Evolutionary conservation across 2,797 vertebrate species (phyloP).

Genomic region (Sitta carolinensis): DNA sequence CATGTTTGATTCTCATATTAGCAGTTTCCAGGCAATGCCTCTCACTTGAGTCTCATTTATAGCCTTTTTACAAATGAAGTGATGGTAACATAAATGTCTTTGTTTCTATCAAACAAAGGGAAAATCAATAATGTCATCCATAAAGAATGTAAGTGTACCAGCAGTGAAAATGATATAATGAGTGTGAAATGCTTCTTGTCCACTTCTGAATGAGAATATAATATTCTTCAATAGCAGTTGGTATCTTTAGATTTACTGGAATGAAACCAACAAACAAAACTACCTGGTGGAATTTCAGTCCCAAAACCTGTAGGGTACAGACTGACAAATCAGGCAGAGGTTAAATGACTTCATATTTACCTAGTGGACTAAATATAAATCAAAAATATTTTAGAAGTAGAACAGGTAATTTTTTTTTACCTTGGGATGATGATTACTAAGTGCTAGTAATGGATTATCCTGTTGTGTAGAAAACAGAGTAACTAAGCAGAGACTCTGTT

Average conservation of each 20-base stretch:
- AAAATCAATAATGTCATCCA: constrained; percentile 3
- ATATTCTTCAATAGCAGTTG: not conserved
- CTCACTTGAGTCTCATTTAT: not conserved
- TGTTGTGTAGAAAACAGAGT: not conserved
- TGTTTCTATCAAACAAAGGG: not conserved
- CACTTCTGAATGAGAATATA: not conserved
- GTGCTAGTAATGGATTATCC: not conserved
- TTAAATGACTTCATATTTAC: not conserved
- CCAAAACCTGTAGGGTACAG: not conserved
- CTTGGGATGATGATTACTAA: not conserved
- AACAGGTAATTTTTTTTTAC: not conserved
- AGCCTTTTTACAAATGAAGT: not conserved
- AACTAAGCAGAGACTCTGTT: not conserved
- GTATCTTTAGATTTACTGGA: not conserved
- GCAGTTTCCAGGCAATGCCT: not conserved
- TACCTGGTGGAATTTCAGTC: not conserved
- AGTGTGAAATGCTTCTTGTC: not conserved
- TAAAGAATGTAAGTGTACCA: not conserved
- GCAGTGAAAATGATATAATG: not conserved
- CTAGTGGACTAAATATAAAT: not conserved
- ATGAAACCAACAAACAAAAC: not conserved
- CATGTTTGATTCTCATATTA: constrained; percentile 16
- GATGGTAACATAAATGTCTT: not conserved
- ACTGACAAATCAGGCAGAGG: not conserved
- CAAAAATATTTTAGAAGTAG: not conserved